These are phyloP conservation scores for Brachyhypopomus occidentalis DNA, from an alignment of 2,113 vertebrate genomes.

Conservation along the genomic window DNA sequence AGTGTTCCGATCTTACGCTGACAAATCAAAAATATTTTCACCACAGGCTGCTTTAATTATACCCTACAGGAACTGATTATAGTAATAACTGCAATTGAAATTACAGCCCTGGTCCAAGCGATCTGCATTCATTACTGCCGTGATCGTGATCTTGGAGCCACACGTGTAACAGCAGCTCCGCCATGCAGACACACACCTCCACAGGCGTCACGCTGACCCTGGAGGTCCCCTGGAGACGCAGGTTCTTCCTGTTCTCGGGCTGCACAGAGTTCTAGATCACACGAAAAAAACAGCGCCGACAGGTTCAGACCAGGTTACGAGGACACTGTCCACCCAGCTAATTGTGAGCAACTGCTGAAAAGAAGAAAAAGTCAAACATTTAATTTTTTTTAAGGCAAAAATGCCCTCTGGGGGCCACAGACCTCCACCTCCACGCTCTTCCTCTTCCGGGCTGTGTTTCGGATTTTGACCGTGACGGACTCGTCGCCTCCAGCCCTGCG, in stretches of 20 bases:
- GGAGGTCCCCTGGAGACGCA: constrained; percentile 55
- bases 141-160: neutral
- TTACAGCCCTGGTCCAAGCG: no score
- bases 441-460: constrained; percentile 78
- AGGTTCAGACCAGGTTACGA: no score
- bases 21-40: no score
- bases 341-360: no score
- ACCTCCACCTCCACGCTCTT: constrained; percentile 85
- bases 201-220: constrained; percentile 45
- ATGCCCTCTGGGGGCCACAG: neutral
- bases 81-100: no score
- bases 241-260: constrained; percentile 82
- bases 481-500: constrained; percentile 71
- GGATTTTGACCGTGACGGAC: constrained; percentile 75
- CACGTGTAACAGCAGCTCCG: neutral
- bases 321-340: no score
- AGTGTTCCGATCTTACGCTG: no score
- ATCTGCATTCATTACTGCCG: neutral
- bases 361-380: no score
- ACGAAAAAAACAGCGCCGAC: neutral
- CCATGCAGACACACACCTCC: constrained; percentile 22
- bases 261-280: constrained; percentile 74
- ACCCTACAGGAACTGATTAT: no score
- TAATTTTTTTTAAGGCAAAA: no score
- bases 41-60: no score